Evolutionary conservation across 2,113 vertebrate genomes (phyloP).

Genomic region (Trichechus manatus): DNA sequence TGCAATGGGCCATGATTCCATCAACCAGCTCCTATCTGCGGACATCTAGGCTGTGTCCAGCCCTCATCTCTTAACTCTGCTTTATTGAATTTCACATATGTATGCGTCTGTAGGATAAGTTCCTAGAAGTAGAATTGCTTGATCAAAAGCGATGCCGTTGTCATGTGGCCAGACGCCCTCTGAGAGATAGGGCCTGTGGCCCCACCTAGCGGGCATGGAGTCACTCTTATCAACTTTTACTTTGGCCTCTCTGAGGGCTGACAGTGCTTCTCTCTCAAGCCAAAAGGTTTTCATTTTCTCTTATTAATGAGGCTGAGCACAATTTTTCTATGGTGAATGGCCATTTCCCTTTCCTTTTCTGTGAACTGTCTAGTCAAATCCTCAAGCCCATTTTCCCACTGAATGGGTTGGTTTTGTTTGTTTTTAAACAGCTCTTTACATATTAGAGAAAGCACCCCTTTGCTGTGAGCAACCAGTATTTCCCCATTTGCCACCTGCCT

Average conservation of each 20-base stretch:
- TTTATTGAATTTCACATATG: fast-evolving
- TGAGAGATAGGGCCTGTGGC: neutral
- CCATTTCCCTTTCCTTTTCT: neutral
- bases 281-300: neutral
- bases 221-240: neutral
- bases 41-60: neutral
- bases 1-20: neutral
- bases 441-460: neutral
- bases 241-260: neutral
- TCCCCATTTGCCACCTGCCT: neutral
- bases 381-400: neutral
- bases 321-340: neutral
- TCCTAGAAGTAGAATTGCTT: neutral
- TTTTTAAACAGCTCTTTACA: neutral
- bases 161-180: neutral
- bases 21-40: neutral
- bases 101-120: neutral
- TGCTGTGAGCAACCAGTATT: neutral
- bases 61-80: neutral
- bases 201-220: neutral
- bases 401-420: neutral
- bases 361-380: neutral
- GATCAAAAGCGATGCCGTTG: neutral
- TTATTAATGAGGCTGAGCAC: too few relatives aligned
- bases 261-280: neutral